A percentile compares a stretch with the other conserved stretches of the same genome.
These are phyloP conservation scores for Peromyscus attwateri DNA, from an alignment of 2,797 vertebrate genomes.

Conservation along the genomic window DNA sequence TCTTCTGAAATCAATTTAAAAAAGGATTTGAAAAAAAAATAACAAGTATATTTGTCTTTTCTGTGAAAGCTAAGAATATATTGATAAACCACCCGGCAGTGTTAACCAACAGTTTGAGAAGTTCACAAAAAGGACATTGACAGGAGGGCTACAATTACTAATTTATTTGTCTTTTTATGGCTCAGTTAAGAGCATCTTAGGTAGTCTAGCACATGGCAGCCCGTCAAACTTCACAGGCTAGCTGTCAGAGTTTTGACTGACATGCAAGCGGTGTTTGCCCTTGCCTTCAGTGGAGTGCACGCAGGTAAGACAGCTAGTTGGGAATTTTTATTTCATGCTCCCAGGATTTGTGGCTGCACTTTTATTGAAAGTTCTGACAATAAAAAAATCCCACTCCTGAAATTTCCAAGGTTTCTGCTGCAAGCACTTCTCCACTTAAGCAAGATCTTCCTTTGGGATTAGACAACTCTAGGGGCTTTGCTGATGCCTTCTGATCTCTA, in stretches of 20 bases:
- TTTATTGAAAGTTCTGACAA: constrained; percentile 87
- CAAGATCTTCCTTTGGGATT: constrained; percentile 83
- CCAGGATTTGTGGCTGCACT: constrained; percentile 85
- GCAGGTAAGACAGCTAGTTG: constrained; percentile 92
- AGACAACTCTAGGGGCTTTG: constrained; percentile 75
- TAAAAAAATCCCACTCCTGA: constrained; percentile 76
- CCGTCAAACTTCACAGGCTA: constrained; percentile 93
- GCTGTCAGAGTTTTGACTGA: constrained; percentile 94
- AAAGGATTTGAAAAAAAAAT: constrained; percentile 67
- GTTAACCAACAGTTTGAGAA: constrained; percentile 87
- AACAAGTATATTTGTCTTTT: constrained; percentile 64
- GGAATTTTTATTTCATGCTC: constrained; percentile 90
- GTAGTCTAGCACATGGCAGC: constrained; percentile 90
- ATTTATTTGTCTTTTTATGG: constrained; percentile 94
- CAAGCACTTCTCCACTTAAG: constrained; percentile 81
- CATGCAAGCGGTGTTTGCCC: constrained; percentile 93
- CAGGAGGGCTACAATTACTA: constrained; percentile 93
- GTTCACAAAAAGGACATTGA: constrained; percentile 89
- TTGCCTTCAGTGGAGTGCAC: constrained; percentile 91
- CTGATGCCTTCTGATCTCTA: constrained; percentile 70
- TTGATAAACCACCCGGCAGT: constrained; percentile 85
- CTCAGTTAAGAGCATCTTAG: constrained; percentile 90
- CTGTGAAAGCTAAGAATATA: constrained; percentile 80
- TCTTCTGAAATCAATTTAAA: constrained; percentile 69
- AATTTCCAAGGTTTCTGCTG: constrained; percentile 83